A percentile compares a stretch with the other conserved stretches of the same genome.
These are phyloP conservation scores for Engystomops pustulosus DNA, from an alignment of 2,113 vertebrate species.

Conservation along the genomic window DNA sequence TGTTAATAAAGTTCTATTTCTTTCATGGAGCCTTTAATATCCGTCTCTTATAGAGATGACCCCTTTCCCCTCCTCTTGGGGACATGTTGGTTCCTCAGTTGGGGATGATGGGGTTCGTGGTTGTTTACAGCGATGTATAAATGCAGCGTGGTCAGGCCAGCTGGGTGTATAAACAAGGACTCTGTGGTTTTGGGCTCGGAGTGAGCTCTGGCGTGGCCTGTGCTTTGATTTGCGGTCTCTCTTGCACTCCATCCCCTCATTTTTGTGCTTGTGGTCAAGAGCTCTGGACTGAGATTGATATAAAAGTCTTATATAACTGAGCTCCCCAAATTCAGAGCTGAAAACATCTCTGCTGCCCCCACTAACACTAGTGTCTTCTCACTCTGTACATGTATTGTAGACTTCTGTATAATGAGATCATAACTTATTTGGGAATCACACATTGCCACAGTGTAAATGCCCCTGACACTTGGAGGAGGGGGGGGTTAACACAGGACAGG, in stretches of 20 bases:
- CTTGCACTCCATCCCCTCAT: slow-evolving; percentile 22
- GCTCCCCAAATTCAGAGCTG: background rate
- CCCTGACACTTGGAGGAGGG: background rate
- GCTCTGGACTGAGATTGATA: background rate
- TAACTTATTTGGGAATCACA: no score
- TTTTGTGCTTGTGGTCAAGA: background rate
- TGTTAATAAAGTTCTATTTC: background rate
- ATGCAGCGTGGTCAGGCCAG: background rate
- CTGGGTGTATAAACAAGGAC: slow-evolving; percentile 22
- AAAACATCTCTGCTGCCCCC: background rate
- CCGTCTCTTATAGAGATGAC: background rate
- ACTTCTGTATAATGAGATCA: no score
- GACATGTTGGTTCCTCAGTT: background rate
- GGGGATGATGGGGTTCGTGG: background rate
- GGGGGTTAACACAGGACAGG: no score
- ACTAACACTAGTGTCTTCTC: no score
- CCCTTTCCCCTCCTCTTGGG: background rate
- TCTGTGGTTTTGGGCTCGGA: background rate
- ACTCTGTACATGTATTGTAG: no score
- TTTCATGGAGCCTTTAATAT: background rate
- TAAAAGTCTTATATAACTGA: no score
- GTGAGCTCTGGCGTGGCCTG: background rate
- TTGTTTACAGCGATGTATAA: background rate
- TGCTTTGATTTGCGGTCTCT: background rate
- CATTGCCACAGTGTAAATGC: no score